Base-by-base conservation (phyloP, 2,797 vertebrate species). In the Gymnodraco acuticeps region DNA sequence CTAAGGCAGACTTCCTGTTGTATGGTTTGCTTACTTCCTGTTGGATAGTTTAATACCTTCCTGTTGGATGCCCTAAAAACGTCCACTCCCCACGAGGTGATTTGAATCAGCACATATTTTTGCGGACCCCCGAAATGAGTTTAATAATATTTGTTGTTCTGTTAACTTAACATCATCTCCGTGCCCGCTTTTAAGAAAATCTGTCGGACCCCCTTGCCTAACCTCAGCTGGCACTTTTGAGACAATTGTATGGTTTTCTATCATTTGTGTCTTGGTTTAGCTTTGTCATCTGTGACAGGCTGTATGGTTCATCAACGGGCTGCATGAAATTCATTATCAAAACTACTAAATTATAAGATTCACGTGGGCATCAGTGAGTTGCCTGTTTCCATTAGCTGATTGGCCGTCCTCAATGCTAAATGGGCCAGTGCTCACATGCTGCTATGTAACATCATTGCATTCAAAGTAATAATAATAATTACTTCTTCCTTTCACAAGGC, bases 341-440 rank as follows among this genome's bases (percentile, higher is more conserved):
- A 82, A 42, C 17, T 4, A 41, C 31, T 48, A 73, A 68, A 75
- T 73, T 45, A 69, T 66, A 27, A 58, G 64, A 76, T 16, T 75
- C 52, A 66, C 54, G 27, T 33, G 33, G 63, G 53, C 66, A 58
- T 55, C 52, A 11, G 13, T 56, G 56, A 75, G 63, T 48, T 20
- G 33, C 19, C 0, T 27, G 47, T 64, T 77, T 68, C 53, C 33
- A 73, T 80, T 67, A 81, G 52, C 61, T 78, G 75, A 77, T 52
- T 70, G 77, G 46, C 67, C 55, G 68, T 54, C 77, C 74, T 73
- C 54, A 88, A 84, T 78, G 59, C 70, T 85, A 90, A 87, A 87
- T 83, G 77, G 83, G 66, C 81, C 78, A 69, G 52, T 46, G 16
- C 75, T 85, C 70, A 64, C 60, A 67, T 8, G 64, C 66, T 42